Percentiles rank a stretch among this genome's conserved stretches.
phyloP scores from a whole-genome alignment of 1,140 invertebrate species.

The Aphidius gifuensis region DNA sequence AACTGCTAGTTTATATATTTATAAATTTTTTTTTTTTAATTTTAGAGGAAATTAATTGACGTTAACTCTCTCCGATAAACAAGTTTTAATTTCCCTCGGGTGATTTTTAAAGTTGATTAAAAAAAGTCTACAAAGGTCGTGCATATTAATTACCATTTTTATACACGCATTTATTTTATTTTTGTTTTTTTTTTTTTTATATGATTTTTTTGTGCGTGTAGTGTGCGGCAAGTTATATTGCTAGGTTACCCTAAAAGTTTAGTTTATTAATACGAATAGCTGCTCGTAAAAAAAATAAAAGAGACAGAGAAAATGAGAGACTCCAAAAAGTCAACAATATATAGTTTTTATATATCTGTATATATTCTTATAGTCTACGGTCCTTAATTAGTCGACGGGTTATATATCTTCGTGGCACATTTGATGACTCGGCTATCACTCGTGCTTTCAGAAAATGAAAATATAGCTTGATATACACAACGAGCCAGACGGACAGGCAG shows the following conservation, averaged over 20 bases:
- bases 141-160: conserved; percentile 41
- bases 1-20: too few species aligned
- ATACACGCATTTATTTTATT: conserved; percentile 17
- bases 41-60: too few species aligned
- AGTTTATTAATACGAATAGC: conserved; percentile 46
- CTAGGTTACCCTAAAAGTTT: conserved; percentile 32
- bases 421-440: not conserved
- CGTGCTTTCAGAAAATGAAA: too few species aligned
- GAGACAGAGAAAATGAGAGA: not conserved
- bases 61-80: too few species aligned
- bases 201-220: not conserved
- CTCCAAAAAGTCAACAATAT: conserved; percentile 7
- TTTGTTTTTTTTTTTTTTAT: not conserved
- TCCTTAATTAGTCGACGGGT: conserved; percentile 34
- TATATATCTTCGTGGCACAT: conserved; percentile 21
- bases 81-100: too few species aligned
- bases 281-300: conserved; percentile 31
- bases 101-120: conserved; percentile 15
- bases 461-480: too few species aligned
- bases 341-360: conserved; percentile 3
- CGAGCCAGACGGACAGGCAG: too few species aligned
- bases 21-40: too few species aligned
- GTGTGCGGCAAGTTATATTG: not conserved
- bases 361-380: conserved; percentile 17
- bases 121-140: conserved; percentile 37